phyloP scores from a whole-genome alignment of 2,888 invertebrate species.

The Spilarctia lutea region DNA sequence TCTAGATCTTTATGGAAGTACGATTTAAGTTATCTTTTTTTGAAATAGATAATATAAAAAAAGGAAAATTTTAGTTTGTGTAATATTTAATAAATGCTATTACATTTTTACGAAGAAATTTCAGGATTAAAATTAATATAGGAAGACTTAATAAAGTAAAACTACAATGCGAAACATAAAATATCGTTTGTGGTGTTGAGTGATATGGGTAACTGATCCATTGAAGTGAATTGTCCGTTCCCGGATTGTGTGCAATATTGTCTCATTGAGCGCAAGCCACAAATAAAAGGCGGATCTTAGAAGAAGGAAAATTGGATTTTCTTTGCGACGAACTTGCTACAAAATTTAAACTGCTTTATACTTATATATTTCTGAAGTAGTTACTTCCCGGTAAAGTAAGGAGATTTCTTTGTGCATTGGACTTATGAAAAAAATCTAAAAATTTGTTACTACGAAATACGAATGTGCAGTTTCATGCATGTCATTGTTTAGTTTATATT shows the following conservation, averaged over 20 bases:
- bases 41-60: too few relatives aligned
- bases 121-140: background rate
- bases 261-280: slow-evolving; percentile 67
- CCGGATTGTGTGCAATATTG: slow-evolving; percentile 65
- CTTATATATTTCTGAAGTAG: slow-evolving; percentile 36
- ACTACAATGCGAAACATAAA: slow-evolving; percentile 22
- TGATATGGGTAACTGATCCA: slow-evolving; percentile 47
- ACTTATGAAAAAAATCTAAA: background rate
- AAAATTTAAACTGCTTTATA: slow-evolving; percentile 55
- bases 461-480: background rate
- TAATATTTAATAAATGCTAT: too few relatives aligned
- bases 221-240: slow-evolving; percentile 52
- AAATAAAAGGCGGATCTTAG: slow-evolving; percentile 64
- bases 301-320: slow-evolving; percentile 69
- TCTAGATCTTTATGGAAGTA: too few relatives aligned
- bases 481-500: too few relatives aligned
- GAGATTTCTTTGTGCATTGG: background rate
- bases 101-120: too few relatives aligned
- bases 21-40: too few relatives aligned
- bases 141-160: slow-evolving; percentile 5
- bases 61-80: too few relatives aligned
- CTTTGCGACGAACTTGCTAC: slow-evolving; percentile 57
- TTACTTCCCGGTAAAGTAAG: background rate
- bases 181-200: slow-evolving; percentile 31
- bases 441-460: background rate